These are phyloP conservation scores for Mactra quadrangularis DNA, from an alignment of 1,140 invertebrate species.

Conservation along the genomic window DNA sequence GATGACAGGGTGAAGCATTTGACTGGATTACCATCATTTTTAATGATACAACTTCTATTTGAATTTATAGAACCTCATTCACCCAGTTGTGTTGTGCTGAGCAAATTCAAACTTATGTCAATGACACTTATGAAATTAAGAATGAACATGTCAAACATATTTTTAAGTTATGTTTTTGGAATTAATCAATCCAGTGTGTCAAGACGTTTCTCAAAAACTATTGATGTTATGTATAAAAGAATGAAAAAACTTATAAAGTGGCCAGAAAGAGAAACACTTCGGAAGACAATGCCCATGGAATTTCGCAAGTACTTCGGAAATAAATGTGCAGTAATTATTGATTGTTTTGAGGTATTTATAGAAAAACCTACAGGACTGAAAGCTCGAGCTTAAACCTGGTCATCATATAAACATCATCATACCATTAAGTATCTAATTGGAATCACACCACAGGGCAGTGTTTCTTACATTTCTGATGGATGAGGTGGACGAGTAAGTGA, in stretches of 20 bases:
- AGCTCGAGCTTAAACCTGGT: slow-evolving; percentile 15
- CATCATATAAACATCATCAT: slow-evolving; percentile 35
- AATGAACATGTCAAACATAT: too few species aligned
- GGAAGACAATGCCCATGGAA: too few species aligned
- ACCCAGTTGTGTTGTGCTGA: background rate
- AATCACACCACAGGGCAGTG: too few species aligned
- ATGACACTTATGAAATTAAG: too few species aligned
- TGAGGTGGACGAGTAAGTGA: slow-evolving; percentile 65
- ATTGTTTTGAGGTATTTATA: too few species aligned
- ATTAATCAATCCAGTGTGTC: background rate
- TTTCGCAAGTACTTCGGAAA: slow-evolving; percentile 24
- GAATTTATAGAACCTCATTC: background rate
- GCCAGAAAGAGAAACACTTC: too few species aligned
- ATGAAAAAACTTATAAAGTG: slow-evolving; percentile 21
- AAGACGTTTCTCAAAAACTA: background rate
- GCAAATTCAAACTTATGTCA: background rate
- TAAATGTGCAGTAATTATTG: slow-evolving; percentile 27
- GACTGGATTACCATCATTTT: background rate
- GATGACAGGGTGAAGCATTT: slow-evolving; percentile 19
- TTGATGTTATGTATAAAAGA: slow-evolving; percentile 2
- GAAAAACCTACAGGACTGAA: too few species aligned
- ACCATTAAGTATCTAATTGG: too few species aligned
- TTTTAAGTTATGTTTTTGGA: slow-evolving; percentile 1
- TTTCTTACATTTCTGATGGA: slow-evolving; percentile 54
- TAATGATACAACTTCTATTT: background rate